Conservation (phyloP, 2,797 vertebrate species). For the Typhlichthys eigenmanni region DNA sequence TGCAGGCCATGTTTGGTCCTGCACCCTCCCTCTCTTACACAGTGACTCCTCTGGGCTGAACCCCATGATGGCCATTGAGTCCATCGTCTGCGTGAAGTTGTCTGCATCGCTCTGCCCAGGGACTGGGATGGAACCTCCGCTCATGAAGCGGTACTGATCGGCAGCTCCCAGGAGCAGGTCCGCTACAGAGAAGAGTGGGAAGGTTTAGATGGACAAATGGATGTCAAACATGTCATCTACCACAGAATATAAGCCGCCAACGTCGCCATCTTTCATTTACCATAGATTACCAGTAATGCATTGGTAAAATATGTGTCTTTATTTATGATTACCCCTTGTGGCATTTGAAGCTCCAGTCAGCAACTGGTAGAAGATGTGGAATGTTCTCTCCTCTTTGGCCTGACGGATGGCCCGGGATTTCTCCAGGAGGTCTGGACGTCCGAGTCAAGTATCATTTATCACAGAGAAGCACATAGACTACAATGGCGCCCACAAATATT, state of each 20-base stretch:
- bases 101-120: constrained; percentile 88
- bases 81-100: constrained; percentile 91
- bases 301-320: not conserved
- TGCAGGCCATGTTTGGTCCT: not conserved
- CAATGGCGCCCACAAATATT: not conserved
- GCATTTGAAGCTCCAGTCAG: constrained; percentile 83
- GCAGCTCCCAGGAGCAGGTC: constrained; percentile 86
- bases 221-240: not conserved
- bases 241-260: too few relatives aligned
- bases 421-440: constrained; percentile 86
- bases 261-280: not conserved
- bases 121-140: constrained; percentile 81
- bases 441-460: constrained; percentile 51
- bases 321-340: constrained; percentile 73
- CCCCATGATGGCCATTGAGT: constrained; percentile 90
- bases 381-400: constrained; percentile 91
- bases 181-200: constrained; percentile 55
- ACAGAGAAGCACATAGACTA: constrained; percentile 38
- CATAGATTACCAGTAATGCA: not conserved
- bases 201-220: not conserved
- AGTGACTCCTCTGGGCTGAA: constrained; percentile 85
- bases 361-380: constrained; percentile 92
- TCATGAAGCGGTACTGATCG: constrained; percentile 88
- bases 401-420: constrained; percentile 91
- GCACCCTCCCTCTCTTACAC: constrained; percentile 72